Conservation (phyloP, 2,113 vertebrate species). For the Morone chrysops region DNA sequence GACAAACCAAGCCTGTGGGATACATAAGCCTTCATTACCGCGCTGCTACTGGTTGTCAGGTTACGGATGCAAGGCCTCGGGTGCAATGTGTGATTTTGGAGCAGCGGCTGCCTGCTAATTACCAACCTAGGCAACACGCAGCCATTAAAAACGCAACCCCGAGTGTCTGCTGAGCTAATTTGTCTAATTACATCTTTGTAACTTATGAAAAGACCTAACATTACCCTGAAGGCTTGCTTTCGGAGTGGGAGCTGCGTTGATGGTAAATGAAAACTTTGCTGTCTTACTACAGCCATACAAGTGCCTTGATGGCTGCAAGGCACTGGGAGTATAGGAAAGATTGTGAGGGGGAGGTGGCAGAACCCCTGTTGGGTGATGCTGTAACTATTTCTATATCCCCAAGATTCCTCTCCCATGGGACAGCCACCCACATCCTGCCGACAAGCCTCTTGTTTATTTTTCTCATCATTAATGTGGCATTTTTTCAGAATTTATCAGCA, state of each 20-base stretch:
- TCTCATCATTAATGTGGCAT: constrained; percentile 67
- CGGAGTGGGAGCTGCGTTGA: constrained; percentile 61
- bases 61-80: constrained; percentile 74
- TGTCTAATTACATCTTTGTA: constrained; percentile 84
- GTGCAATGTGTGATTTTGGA: constrained; percentile 77
- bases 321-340: constrained; percentile 31
- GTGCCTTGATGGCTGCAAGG: constrained; percentile 58
- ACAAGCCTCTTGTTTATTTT: constrained; percentile 76
- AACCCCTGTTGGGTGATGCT: constrained; percentile 69
- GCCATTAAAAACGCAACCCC: constrained; percentile 80
- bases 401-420: constrained; percentile 71
- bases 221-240: constrained; percentile 78
- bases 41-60: constrained; percentile 77
- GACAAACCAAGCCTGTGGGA: constrained; percentile 76
- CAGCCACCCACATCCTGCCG: constrained; percentile 68
- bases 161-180: constrained; percentile 82
- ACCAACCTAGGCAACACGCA: constrained; percentile 79
- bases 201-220: constrained; percentile 82
- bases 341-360: constrained; percentile 51
- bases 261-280: constrained; percentile 72
- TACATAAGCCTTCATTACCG: constrained; percentile 76
- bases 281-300: constrained; percentile 54
- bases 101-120: constrained; percentile 81
- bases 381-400: constrained; percentile 72
- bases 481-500: constrained; percentile 71